Base-by-base conservation (phyloP, 2,888 invertebrate genomes). In the Anoncus sp. region DNA sequence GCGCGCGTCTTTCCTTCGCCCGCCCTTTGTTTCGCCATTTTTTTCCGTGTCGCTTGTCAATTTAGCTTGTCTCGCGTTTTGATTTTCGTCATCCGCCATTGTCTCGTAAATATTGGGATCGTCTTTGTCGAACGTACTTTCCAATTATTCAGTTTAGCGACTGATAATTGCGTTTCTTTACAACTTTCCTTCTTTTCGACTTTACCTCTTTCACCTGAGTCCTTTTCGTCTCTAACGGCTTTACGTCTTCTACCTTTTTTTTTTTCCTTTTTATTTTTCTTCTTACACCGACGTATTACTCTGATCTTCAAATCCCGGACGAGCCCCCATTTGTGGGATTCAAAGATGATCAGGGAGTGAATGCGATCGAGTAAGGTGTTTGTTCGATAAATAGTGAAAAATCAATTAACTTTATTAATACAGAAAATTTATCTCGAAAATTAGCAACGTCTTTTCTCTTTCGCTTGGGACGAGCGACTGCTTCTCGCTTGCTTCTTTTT, bases 241-340 rank as follows among this genome's bases (percentile, higher is more conserved):
- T 18, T 47, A 1, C 45, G 45, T 3, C 43, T 47, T 47, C 2
- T 2, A n/a, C 4, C 9, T 27, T 55, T 31, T 5, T 31, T 53
- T 6, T n/a, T 27, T n/a, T 12, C 27, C 2, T n/a, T 53, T 6
- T 27, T 14, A 27, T n/a, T 27, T 24, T 53, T 20, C 6, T 27
- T 22, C n/a, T n/a, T n/a, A n/a, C n/a, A 31, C 31, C 47, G 20
- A n/a, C n/a, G n/a, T 31, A 3, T 31, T 31, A 16, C 31, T 55
- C 18, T 55, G n/a, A 55, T 16, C 31, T 51, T 2, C 1, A 4
- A 2, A 55, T 55, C 53, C 53, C 31, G 53, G 53, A 35, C 31
- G 31, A 55, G 53, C 53, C 53, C 31, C 31, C 53, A 31, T 16
- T 16, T 55, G 53, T 55, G 16, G 31, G 31, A 31, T 31, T 31